A percentile compares a stretch with the other conserved stretches of the same genome.
Evolutionary conservation across 2,797 vertebrate species (phyloP).

Genomic region (Luscinia luscinia): DNA sequence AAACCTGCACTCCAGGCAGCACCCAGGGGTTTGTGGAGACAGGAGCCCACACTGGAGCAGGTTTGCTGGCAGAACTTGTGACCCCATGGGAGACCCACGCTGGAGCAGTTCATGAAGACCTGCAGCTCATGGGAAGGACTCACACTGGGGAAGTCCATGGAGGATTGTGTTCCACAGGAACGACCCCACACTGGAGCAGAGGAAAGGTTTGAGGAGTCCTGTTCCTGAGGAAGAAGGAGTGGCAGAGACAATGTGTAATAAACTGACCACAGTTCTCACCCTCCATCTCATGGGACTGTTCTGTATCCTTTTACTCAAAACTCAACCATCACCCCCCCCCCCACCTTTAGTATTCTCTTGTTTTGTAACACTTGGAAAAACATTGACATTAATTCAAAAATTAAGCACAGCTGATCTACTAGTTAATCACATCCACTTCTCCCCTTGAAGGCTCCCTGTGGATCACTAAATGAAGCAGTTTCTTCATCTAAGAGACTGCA

Average conservation of each 20-base stretch:
- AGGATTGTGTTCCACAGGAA: not conserved
- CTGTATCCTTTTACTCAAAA: not conserved
- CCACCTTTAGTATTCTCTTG: not conserved
- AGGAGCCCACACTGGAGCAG: not conserved
- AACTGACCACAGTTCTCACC: no score
- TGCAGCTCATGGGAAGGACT: not conserved
- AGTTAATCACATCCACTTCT: not conserved
- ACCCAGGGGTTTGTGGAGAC: not conserved
- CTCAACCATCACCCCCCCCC: not conserved
- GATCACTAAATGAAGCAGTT: not conserved
- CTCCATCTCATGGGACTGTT: rapidly evolving
- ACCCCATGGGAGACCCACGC: not conserved
- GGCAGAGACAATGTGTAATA: rapidly evolving
- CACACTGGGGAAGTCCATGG: not conserved
- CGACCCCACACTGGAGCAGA: not conserved
- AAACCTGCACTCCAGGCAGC: not conserved
- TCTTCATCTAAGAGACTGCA: not conserved
- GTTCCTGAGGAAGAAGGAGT: not conserved
- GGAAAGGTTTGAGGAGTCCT: not conserved
- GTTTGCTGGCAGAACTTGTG: not conserved
- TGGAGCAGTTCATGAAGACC: not conserved
- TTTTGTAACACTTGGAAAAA: not conserved
- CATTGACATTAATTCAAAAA: not conserved
- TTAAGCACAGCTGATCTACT: not conserved
- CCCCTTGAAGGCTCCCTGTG: not conserved